Base-by-base conservation (phyloP, 2,888 invertebrate species). In the Marronus borbonicus region DNA sequence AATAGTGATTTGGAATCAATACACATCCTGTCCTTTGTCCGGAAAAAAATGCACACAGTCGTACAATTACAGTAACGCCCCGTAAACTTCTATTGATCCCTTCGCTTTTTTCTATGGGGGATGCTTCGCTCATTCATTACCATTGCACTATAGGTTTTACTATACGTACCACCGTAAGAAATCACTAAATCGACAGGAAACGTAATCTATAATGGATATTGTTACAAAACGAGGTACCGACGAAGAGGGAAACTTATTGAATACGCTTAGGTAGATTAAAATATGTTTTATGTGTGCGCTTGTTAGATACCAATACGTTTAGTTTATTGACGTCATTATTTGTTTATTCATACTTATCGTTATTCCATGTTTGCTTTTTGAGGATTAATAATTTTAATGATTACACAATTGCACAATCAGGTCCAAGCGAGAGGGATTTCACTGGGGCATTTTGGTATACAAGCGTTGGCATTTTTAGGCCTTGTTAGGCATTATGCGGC, bases 21-120 rank as follows among this genome's bases (percentile, higher is more conserved):
- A 77, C 64, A 77, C 70, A 77, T 77, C 77, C 77, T 62, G 77
- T 28, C 28, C 39, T 62, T 77, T 77, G 76, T 77, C 28, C 58
- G 68, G 60, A 68, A 74, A 62, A 77, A 64, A 52, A 36, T 72
- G 44, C 55, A 77, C 28, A 77, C 70, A 77, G 44, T 68, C 76
- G 62, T 55, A 77, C 76, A 77, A 77, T 69, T 77, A 77, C 62
- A 69, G 76, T 77, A 69, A 77, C 76, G 76, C 76, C 76, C 76
- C 60, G 50, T 62, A 66, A 77, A 77, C 66, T 68, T 69, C 55
- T 60, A 58, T 69, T 68, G 76, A 77, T 77, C 69, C 76, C 55
- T 64, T 44, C 44, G 44, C 8, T 44, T 44, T 44, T 76, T 55
- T 76, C 39, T 55, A 52, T 64, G 28, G 64, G 17, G 64, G 50